Evolutionary conservation across 1,140 invertebrate genomes (phyloP).

Genomic region (Mycetomoellerius zeteki): DNA sequence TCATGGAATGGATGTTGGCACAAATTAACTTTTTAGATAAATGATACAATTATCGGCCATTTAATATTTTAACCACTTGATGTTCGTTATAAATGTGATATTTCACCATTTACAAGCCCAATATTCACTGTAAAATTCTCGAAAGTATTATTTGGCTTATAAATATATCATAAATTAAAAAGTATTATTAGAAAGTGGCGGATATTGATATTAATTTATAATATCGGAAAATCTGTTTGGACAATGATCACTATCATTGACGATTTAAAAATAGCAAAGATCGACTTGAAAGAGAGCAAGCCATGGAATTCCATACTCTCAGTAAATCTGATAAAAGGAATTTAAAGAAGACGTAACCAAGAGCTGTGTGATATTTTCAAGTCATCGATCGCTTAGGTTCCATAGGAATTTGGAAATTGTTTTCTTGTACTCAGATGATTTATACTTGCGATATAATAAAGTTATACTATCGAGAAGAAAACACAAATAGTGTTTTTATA

Average conservation of each 20-base stretch:
- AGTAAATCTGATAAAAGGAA: constrained; percentile 42
- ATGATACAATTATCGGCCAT: neutral
- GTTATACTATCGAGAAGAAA: too few species aligned
- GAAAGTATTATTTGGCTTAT: neutral
- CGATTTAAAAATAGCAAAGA: constrained; percentile 13
- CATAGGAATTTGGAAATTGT: constrained; percentile 32
- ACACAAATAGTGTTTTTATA: neutral
- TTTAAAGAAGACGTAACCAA: constrained; percentile 53
- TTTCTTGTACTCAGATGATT: neutral
- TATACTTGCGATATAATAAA: neutral
- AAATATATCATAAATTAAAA: neutral
- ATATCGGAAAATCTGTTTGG: neutral
- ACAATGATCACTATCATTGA: neutral
- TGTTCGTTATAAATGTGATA: neutral
- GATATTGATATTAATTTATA: constrained; percentile 7
- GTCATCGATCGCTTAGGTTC: constrained; percentile 49
- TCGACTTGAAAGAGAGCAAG: constrained; percentile 17
- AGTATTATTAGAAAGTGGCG: neutral
- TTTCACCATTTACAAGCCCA: neutral
- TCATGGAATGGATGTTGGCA: neutral
- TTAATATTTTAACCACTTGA: neutral
- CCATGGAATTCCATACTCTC: constrained; percentile 32
- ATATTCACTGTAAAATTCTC: neutral
- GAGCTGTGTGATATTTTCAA: constrained; percentile 28
- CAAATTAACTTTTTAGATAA: constrained; percentile 20